Conservation (phyloP, 2,888 invertebrate genomes). For the Cosmorhoe ocellata region DNA sequence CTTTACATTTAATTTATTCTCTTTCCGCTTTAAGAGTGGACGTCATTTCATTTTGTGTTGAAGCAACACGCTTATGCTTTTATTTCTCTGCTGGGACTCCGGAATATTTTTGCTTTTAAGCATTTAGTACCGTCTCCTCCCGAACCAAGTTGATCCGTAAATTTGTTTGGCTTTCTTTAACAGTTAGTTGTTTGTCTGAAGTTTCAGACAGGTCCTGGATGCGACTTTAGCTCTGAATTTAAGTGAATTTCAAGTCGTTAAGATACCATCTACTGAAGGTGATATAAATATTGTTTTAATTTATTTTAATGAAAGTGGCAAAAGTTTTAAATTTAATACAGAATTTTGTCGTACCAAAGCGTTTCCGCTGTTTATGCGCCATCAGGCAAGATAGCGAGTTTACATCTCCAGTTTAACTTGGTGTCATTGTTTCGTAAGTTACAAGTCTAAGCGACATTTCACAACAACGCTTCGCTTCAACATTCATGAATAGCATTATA, state of each 20-base stretch:
- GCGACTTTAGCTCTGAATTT: constrained; percentile 54
- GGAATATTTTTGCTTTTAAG: constrained; percentile 37
- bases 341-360: constrained; percentile 63
- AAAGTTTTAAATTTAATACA: constrained; percentile 51
- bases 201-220: constrained; percentile 54
- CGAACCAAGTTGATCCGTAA: constrained; percentile 31
- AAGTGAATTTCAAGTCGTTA: constrained; percentile 58
- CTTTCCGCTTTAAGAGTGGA: constrained; percentile 57
- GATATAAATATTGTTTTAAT: constrained; percentile 49
- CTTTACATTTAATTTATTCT: constrained; percentile 71
- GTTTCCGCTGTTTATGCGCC: constrained; percentile 70
- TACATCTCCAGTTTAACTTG: constrained; percentile 75
- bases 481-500: constrained; percentile 79
- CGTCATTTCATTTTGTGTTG: constrained; percentile 66
- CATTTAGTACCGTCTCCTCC: constrained; percentile 32
- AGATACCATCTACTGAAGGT: constrained; percentile 50
- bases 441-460: constrained; percentile 76
- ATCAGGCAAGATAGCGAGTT: constrained; percentile 74
- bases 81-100: constrained; percentile 52
- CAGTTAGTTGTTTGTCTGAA: constrained; percentile 65
- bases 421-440: constrained; percentile 79
- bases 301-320: constrained; percentile 49
- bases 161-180: constrained; percentile 44
- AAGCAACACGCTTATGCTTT: constrained; percentile 71
- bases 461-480: constrained; percentile 70